phyloP scores from a whole-genome alignment of 2,888 invertebrate species.

The Pyrrhia umbra region DNA sequence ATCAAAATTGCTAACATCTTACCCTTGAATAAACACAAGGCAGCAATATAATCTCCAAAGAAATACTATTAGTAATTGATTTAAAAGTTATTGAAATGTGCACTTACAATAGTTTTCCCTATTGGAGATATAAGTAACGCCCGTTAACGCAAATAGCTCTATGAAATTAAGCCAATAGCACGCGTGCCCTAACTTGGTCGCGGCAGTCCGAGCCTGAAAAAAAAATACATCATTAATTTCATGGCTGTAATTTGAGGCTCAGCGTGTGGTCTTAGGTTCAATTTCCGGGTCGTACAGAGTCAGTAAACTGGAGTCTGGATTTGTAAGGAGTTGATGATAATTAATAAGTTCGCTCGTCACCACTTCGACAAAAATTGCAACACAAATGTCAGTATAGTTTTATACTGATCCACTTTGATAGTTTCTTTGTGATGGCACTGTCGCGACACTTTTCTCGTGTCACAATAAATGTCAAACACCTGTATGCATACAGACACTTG shows the following conservation, averaged over 20 bases:
- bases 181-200: conserved; percentile 91
- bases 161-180: conserved; percentile 96
- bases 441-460: too few species aligned
- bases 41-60: conserved; percentile 27
- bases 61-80: neutral
- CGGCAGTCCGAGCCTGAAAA: conserved; percentile 87
- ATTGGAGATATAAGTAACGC: conserved; percentile 98
- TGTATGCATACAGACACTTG: too few species aligned
- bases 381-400: too few species aligned
- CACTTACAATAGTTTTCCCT: conserved; percentile 98
- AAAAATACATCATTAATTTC: neutral
- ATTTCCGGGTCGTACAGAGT: too few species aligned
- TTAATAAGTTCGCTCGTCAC: too few species aligned
- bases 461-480: too few species aligned
- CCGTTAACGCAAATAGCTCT: conserved; percentile 96
- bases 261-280: too few species aligned
- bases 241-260: too few species aligned
- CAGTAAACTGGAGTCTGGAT: too few species aligned
- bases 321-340: too few species aligned
- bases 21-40: conserved; percentile 22
- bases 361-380: neutral
- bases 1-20: conserved; percentile 16
- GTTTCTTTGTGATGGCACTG: too few species aligned
- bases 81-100: conserved; percentile 1
- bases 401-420: too few species aligned